Evolutionary conservation across 2,113 vertebrate species (phyloP), one percentile per base, ranked within the genome.

Genomic region (Montifringilla adamsi): DNA sequence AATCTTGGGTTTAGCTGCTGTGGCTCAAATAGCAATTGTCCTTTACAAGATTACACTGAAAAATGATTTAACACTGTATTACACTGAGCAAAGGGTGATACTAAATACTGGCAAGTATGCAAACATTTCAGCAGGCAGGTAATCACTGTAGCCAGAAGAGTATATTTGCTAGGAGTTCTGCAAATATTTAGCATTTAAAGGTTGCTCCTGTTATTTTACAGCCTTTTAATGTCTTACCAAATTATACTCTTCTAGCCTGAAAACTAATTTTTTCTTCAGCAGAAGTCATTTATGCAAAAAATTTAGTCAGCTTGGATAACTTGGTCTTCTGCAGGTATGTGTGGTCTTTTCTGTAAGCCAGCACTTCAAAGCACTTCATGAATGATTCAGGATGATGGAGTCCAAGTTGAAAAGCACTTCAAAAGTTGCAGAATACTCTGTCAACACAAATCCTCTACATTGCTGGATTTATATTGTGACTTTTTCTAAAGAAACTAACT

Each of bases 121-220:
- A 96, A 95, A 94, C 78, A 96, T 84, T 92, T 80, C 87, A 84
- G 84, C 11, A 90, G 87, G 90, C 47, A 93, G 72, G 80, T 89
- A 95, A 91, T 92, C 83, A 90, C 73, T 95, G 87, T 84, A 86
- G 88, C 88, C 79, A 94, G 85, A 64, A 95, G 49, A 93, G 90
- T 60, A 28, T 96, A 97, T 97, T 97, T 97, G 94, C 95, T 35
- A 46, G 79, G 67, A 92, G 52, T 90, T 95, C 39, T 90, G 88
- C 92, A 97, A 97, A 97, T 94, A 96, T 96, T 97, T 96, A 93
- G 90, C 76, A 92, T 93, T 90, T 93, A 94, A 96, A 94, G 73
- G 90, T 93, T 95, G 79, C 90, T 86, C 66, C 73, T 93, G 85
- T 90, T 96, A 92, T 81, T 96, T 68, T 78, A 92, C 76, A 64